Evolutionary conservation across 37 sponge, comb jelly and placozoan genomes (phyloP).

Genomic region (Spongilla lacustris): DNA sequence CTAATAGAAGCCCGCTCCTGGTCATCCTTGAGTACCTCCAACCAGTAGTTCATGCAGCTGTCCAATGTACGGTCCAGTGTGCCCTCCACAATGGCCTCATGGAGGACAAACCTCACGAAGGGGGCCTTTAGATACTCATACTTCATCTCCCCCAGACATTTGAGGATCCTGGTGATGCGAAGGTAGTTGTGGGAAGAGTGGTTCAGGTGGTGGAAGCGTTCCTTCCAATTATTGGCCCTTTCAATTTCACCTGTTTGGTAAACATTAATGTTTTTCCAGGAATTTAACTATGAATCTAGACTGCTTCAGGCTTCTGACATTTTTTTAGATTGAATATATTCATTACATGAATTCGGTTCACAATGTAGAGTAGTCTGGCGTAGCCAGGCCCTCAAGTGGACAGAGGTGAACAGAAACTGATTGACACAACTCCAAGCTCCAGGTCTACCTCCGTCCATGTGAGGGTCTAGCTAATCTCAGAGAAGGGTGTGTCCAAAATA

Average conservation of each 20-base stretch:
- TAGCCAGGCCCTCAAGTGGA: no score
- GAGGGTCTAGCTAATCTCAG: no score
- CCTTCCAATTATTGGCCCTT: constrained; percentile 44
- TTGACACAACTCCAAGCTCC: no score
- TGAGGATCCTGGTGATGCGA: constrained; percentile 79
- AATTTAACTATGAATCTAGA: no score
- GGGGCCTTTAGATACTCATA: constrained; percentile 66
- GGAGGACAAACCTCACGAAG: constrained; percentile 54
- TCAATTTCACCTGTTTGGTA: constrained; percentile 35
- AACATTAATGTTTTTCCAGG: no score
- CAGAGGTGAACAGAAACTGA: no score
- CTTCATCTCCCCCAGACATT: constrained; percentile 78
- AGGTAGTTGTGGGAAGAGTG: constrained; percentile 75
- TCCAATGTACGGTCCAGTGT: constrained; percentile 31
- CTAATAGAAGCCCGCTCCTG: constrained; percentile 7
- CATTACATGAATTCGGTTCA: no score
- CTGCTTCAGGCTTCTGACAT: no score
- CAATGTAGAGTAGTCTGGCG: no score
- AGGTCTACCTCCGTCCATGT: no score
- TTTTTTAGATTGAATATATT: no score
- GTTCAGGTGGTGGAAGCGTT: constrained; percentile 56
- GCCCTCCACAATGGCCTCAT: constrained; percentile 55
- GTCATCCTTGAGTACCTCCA: constrained; percentile 62
- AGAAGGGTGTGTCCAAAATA: no score
- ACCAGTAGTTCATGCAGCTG: constrained; percentile 82